Evolutionary conservation across 2,797 vertebrate genomes (phyloP).

Genomic region (Borostomias antarcticus): DNA sequence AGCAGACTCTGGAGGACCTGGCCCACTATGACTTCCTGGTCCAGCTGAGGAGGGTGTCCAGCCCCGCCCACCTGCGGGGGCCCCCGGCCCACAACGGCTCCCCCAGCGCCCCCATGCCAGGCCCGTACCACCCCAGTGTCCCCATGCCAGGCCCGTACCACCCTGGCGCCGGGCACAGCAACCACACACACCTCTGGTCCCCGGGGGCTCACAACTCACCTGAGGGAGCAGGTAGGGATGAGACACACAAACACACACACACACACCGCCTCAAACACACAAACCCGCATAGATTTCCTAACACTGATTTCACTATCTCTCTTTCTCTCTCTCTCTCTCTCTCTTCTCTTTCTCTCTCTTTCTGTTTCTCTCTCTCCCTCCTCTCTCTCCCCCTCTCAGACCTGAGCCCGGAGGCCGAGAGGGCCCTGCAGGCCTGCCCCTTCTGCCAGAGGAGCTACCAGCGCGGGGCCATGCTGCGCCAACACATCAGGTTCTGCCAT

Average conservation of each 20-base stretch:
- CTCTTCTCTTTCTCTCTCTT: not conserved
- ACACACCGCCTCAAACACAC: not conserved
- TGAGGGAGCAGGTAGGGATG: slow-evolving; percentile 65
- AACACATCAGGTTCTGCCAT: slow-evolving; percentile 79
- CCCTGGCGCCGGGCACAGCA: slow-evolving; percentile 49
- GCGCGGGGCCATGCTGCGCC: slow-evolving; percentile 67
- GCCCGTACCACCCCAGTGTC: slow-evolving; percentile 44
- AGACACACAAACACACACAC: not conserved
- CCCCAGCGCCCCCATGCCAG: not conserved
- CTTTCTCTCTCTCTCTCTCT: too few relatives aligned
- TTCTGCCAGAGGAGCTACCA: slow-evolving; percentile 76
- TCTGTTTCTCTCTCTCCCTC: not conserved
- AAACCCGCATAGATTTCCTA: too few relatives aligned
- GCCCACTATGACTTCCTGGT: slow-evolving; percentile 71
- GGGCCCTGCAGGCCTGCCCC: slow-evolving; percentile 71
- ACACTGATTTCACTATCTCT: too few relatives aligned
- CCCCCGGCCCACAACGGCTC: slow-evolving; percentile 64
- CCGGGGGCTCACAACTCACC: slow-evolving; percentile 69
- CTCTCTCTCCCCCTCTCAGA: slow-evolving; percentile 47
- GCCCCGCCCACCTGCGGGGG: slow-evolving; percentile 55
- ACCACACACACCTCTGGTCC: slow-evolving; percentile 72
- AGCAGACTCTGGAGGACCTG: slow-evolving; percentile 66
- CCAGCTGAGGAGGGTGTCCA: slow-evolving; percentile 68
- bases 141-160: slow-evolving; percentile 46
- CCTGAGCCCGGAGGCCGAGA: slow-evolving; percentile 42